Percentiles rank a stretch among this genome's conserved stretches.
Conservation (phyloP, 2,113 vertebrate genomes). For the Pteruthius melanotis region DNA sequence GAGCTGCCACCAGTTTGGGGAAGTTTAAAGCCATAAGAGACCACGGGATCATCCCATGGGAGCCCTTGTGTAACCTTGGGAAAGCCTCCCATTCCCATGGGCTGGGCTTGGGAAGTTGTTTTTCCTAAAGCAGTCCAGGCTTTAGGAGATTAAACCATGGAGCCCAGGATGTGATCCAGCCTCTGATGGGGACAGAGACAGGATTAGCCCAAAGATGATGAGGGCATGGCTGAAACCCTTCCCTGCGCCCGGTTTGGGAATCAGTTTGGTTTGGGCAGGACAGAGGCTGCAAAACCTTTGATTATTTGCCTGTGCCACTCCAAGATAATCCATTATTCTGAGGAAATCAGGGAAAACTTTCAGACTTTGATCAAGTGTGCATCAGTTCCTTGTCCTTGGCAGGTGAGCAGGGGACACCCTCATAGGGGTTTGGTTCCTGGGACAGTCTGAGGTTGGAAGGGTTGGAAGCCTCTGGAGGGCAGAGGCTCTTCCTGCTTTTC, state of each 20-base stretch:
- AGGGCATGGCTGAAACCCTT: neutral
- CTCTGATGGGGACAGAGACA: neutral
- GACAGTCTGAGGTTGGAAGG: fast-evolving
- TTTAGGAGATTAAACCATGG: neutral
- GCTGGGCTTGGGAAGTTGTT: neutral
- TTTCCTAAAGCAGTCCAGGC: neutral
- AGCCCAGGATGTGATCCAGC: neutral
- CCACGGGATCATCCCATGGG: neutral
- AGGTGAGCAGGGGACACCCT: neutral
- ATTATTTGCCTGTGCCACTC: neutral
- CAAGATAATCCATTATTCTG: neutral
- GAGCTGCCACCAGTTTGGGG: neutral
- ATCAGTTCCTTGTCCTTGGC: neutral
- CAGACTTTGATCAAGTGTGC: neutral
- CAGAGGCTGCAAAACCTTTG: neutral
- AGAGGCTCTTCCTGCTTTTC: neutral
- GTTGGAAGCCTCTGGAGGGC: neutral
- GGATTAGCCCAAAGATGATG: neutral
- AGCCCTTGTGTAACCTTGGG: neutral
- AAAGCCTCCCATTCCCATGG: neutral
- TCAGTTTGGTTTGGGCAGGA: neutral
- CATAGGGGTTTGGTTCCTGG: neutral
- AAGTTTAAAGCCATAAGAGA: neutral
- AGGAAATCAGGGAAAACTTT: neutral
- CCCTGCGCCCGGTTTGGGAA: neutral